A percentile compares a stretch with the other conserved stretches of the same genome.
Evolutionary conservation across 1,140 invertebrate genomes (phyloP).

Genomic region (Maconellicoccus hirsutus): DNA sequence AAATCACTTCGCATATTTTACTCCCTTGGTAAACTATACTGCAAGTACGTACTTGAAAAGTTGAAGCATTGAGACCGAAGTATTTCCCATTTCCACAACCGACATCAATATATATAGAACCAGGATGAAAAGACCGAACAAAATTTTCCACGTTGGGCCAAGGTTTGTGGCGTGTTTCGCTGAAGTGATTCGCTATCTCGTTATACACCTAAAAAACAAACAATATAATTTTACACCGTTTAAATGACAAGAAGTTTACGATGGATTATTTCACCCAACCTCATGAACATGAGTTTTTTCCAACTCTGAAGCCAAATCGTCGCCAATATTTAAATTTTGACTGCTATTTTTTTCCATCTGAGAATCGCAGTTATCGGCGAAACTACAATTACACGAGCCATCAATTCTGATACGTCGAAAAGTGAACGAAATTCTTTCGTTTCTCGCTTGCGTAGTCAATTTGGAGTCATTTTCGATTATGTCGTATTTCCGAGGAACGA

Average conservation of each 20-base stretch:
- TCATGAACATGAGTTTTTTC: conserved; percentile 70
- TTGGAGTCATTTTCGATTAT: conserved; percentile 43
- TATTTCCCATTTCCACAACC: conserved; percentile 99
- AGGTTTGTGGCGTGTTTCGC: conserved; percentile 76
- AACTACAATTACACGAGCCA: conserved; percentile 44
- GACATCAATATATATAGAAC: conserved; percentile 71
- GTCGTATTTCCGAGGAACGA: conserved; percentile 72
- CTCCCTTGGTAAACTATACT: too few relatives aligned
- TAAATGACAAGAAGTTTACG: neutral
- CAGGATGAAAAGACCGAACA: conserved; percentile 48
- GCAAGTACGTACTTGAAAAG: conserved; percentile 50
- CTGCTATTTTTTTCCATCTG: conserved; percentile 30
- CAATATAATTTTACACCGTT: neutral
- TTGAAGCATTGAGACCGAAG: conserved; percentile 51
- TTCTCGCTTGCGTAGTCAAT: conserved; percentile 45
- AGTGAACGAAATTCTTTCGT: conserved; percentile 69
- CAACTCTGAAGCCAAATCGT: conserved; percentile 48
- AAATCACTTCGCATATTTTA: too few relatives aligned
- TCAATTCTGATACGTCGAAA: conserved; percentile 59
- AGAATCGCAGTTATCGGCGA: conserved; percentile 47
- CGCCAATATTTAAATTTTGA: conserved; percentile 34
- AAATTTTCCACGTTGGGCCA: conserved; percentile 87
- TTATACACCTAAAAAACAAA: conserved; percentile 68
- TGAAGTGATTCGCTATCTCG: conserved; percentile 87
- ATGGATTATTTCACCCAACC: conserved; percentile 35